phyloP scores from a whole-genome alignment of 2,113 vertebrate species.

The Corvus cornix region DNA sequence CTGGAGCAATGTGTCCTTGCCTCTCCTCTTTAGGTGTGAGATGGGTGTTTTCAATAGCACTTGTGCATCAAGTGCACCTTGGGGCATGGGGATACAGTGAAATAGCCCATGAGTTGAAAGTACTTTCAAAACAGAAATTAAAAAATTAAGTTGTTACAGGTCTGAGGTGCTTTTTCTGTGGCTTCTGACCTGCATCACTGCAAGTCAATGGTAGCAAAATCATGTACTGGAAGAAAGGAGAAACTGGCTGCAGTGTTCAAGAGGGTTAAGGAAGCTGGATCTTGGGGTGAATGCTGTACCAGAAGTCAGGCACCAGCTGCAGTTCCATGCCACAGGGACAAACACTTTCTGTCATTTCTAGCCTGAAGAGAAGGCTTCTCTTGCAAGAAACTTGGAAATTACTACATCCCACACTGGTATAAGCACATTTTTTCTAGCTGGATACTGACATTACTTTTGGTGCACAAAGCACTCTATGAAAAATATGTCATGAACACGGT shows the following conservation, averaged over 20 bases:
- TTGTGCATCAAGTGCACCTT: not conserved
- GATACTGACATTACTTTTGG: not conserved
- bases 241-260: not conserved
- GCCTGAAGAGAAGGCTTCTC: not conserved
- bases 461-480: not conserved
- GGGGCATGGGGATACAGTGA: not conserved
- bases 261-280: not conserved
- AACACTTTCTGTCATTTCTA: not conserved
- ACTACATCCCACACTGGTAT: not conserved
- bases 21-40: not conserved
- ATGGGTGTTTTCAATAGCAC: not conserved
- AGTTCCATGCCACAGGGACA: not conserved
- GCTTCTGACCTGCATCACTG: not conserved
- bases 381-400: not conserved
- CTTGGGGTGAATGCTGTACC: not conserved
- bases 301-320: not conserved
- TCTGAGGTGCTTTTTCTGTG: not conserved
- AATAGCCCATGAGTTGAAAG: not conserved
- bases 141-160: not conserved
- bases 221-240: not conserved
- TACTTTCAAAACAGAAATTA: not conserved
- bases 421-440: not conserved
- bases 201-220: not conserved
- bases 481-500: not conserved
- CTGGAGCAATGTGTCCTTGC: not conserved